These are phyloP conservation scores for Fukomys damarensis DNA, from an alignment of 2,113 vertebrate species.

Conservation along the genomic window DNA sequence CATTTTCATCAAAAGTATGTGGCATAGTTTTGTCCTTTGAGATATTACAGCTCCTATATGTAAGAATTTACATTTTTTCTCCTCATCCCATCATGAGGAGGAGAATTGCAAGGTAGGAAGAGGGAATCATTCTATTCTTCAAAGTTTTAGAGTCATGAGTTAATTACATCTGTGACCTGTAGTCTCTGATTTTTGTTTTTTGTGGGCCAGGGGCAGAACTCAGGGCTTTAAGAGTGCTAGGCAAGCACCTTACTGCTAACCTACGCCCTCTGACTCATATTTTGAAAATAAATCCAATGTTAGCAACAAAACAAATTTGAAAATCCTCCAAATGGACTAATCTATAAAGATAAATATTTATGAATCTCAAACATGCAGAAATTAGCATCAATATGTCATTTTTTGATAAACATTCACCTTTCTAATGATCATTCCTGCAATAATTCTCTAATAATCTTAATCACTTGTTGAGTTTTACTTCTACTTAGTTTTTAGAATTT, in stretches of 20 bases:
- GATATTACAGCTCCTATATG: neutral
- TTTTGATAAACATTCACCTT: neutral
- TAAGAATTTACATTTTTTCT: neutral
- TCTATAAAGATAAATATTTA: neutral
- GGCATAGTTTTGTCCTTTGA: neutral
- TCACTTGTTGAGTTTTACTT: conserved; percentile 12
- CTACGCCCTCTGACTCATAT: neutral
- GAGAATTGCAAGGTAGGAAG: neutral
- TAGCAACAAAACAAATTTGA: neutral
- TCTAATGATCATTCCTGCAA: neutral
- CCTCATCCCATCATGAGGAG: neutral
- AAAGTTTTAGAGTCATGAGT: neutral
- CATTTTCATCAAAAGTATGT: neutral
- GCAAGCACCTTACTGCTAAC: neutral
- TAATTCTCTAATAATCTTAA: neutral
- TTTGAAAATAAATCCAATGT: neutral
- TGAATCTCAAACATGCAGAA: neutral
- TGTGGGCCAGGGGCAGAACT: neutral
- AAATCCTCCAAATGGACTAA: neutral
- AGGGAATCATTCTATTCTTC: neutral
- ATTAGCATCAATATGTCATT: neutral
- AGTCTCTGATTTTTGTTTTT: neutral
- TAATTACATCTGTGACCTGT: neutral
- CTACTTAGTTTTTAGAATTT: conserved; percentile 48
- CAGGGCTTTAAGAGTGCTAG: too few relatives aligned